Conservation (phyloP, 2,888 invertebrate species). For the Microplitis deprimator region DNA sequence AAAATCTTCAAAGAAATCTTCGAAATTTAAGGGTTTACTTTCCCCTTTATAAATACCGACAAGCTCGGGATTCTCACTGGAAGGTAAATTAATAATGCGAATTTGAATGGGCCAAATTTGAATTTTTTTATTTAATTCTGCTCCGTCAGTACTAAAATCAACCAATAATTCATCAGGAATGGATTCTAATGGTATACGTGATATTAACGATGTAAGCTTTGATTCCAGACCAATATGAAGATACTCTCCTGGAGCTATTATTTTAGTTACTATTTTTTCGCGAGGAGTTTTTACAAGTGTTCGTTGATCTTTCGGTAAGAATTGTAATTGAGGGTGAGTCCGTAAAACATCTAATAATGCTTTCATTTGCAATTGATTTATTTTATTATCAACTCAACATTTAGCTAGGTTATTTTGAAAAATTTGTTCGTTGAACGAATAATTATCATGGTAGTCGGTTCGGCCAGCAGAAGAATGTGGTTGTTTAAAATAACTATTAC, state of each 20-base stretch:
- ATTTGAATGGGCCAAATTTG: slow-evolving; percentile 21
- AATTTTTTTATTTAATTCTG: slow-evolving; percentile 3
- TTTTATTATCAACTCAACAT: background rate
- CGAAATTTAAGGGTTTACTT: slow-evolving; percentile 32
- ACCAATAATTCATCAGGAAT: background rate
- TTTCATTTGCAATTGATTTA: background rate
- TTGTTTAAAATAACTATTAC: too few species aligned
- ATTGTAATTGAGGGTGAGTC: background rate
- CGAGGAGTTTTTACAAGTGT: background rate
- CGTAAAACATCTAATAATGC: background rate
- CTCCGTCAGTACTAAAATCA: slow-evolving; percentile 27
- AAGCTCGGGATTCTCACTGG: background rate
- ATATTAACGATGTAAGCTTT: background rate
- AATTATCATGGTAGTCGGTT: too few species aligned
- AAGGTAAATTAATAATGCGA: background rate
- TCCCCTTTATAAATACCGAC: slow-evolving; percentile 18
- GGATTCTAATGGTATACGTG: background rate
- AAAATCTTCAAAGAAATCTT: slow-evolving; percentile 41
- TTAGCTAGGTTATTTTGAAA: background rate
- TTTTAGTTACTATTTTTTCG: background rate
- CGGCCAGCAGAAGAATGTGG: too few species aligned
- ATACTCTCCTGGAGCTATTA: background rate
- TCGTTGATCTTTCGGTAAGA: background rate
- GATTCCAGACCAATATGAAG: slow-evolving; percentile 14
- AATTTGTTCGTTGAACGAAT: background rate